These are phyloP conservation scores for Abramis brama DNA, from an alignment of 2,113 vertebrate species.

Conservation along the genomic window DNA sequence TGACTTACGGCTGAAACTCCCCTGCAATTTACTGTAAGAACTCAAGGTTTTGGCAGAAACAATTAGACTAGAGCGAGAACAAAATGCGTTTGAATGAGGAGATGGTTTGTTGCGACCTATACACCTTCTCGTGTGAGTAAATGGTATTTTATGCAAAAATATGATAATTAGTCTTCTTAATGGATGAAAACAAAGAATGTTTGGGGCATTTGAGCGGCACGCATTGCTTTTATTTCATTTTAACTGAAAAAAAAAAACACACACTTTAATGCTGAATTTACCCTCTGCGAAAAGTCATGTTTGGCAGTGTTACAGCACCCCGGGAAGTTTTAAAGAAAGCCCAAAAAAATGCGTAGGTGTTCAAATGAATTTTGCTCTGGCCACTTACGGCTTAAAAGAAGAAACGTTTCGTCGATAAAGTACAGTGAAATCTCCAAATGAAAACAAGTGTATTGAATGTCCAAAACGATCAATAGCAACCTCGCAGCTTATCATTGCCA, in stretches of 20 bases:
- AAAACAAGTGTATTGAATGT: conserved; percentile 54
- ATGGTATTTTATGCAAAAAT: conserved; percentile 11
- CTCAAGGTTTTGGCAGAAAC: conserved; percentile 31
- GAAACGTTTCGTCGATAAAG: conserved; percentile 47
- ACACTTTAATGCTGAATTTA: not conserved
- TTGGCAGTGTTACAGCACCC: conserved; percentile 40
- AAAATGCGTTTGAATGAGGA: not conserved
- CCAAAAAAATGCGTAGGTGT: not conserved
- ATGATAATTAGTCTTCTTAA: not conserved
- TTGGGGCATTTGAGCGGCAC: not conserved
- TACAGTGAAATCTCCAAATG: conserved; percentile 46
- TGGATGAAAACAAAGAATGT: not conserved
- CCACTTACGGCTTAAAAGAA: conserved; percentile 37
- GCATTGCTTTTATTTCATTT: not conserved
- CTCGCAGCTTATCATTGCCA: conserved; percentile 55
- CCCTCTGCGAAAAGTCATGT: conserved; percentile 47
- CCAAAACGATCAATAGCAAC: conserved; percentile 51
- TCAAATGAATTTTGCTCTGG: conserved; percentile 6
- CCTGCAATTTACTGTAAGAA: conserved; percentile 34
- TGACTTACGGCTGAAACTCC: conserved; percentile 89
- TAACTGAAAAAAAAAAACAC: not conserved
- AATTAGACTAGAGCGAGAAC: conserved; percentile 40
- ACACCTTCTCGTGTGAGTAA: not conserved
- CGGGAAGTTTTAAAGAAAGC: conserved; percentile 42
- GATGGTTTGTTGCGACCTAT: not conserved